Evolutionary conservation across 2,113 vertebrate species (phyloP), one percentile per base, ranked within the genome.

Genomic region (Excalfactoria chinensis): DNA sequence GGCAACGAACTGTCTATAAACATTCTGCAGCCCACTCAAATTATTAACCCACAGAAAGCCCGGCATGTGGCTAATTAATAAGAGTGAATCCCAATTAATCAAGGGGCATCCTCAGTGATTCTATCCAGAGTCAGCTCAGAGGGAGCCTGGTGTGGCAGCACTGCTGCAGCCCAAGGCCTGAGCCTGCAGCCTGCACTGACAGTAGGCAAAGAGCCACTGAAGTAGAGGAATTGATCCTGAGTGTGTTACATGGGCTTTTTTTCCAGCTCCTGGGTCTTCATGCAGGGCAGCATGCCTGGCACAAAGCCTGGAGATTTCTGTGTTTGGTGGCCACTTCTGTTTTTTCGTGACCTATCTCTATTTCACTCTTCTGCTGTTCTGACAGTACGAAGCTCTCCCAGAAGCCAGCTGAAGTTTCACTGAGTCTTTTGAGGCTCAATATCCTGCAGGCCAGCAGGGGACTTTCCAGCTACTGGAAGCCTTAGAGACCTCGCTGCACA

Each of bases 31-130:
- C 28, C 37, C 8, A 1, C 56, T 64, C 73, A 59, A 41, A 80
- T 88, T 89, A 67, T 43, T 41, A 89, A 37, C 55, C 30, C 56
- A 66, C 70, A 82, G 74, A 85, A 67, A 91, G 44, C 74, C 48
- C 34, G 3, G 44, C 91, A 95, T 87, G 82, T 83, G 64, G 85
- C 46, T 94, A 88, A 95, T 94, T 93, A 95, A 94, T 95, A 95
- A 89, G 64, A 51, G 34, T 86, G 79, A 73, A 60, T 89, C 62
- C 20, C 93, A 89, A 91, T 91, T 94, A 95, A 93, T 94, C 93
- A 94, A 88, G 60, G 68, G 56, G 25, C 79, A 87, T 58, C 74
- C n/a, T 89, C 64, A 37, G 37, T 83, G 75, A 73, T 79, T 93
- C 68, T 80, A 78, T 79, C 91, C 89, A 91, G 82, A 93, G 78